Conservation (phyloP, 64 coral and sea anemone species). For the Montipora capricornis region DNA sequence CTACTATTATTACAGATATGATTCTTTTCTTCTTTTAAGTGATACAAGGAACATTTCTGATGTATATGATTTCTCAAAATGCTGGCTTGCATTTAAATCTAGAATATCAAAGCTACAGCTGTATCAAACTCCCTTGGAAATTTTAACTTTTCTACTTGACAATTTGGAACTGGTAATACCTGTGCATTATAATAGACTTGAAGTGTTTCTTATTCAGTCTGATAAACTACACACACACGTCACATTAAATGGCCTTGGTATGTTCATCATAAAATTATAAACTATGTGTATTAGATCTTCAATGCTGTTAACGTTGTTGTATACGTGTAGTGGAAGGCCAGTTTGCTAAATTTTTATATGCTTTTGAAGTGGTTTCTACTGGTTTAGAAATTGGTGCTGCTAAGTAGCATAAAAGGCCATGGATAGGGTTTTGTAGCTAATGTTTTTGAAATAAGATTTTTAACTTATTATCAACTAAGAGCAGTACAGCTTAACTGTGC, state of each 20-base stretch:
- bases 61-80: neutral
- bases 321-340: neutral
- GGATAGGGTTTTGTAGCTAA: conserved; percentile 4
- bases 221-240: neutral
- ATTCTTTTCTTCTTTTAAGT: neutral
- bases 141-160: neutral
- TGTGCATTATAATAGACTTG: neutral
- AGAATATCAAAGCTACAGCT: neutral
- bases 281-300: neutral
- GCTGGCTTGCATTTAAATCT: neutral
- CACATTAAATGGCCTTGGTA: neutral
- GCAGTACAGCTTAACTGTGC: conserved; percentile 28
- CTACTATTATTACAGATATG: too few species aligned
- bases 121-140: neutral
- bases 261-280: neutral
- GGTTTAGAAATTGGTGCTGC: neutral
- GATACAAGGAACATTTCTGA: neutral
- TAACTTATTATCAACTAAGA: neutral
- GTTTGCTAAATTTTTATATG: neutral
- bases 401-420: neutral
- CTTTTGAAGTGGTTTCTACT: neutral
- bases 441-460: conserved; percentile 39
- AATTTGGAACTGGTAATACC: too few species aligned
- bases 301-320: neutral
- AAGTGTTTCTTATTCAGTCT: neutral